Conservation (phyloP, 2,113 vertebrate genomes). For the Aptenodytes forsteri region DNA sequence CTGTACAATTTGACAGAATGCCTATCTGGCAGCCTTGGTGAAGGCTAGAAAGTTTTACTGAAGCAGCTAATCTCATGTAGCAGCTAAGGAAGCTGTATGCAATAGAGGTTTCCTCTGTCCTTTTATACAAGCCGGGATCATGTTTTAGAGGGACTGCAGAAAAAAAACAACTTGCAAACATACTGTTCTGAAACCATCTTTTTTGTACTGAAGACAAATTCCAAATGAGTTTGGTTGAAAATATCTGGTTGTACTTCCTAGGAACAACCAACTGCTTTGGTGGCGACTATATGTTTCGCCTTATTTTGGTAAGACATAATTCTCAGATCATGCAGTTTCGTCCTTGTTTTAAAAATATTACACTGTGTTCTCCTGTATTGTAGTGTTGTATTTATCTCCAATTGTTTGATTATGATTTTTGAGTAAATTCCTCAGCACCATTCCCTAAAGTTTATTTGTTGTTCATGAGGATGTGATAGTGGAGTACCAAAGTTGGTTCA, state of each 20-base stretch:
- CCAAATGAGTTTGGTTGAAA: background rate
- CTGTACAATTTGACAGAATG: background rate
- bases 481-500: background rate
- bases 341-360: background rate
- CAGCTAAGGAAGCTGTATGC: background rate
- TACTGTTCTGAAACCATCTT: background rate
- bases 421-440: background rate
- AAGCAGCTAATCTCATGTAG: background rate
- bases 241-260: background rate
- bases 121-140: background rate
- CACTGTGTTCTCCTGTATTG: background rate
- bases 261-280: background rate
- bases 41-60: background rate
- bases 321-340: background rate
- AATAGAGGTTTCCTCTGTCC: background rate
- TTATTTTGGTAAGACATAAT: background rate
- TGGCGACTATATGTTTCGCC: background rate
- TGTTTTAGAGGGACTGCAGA: background rate
- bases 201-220: background rate
- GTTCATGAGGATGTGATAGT: background rate
- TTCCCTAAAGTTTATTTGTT: background rate
- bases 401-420: background rate
- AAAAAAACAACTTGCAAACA: background rate
- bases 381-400: background rate
- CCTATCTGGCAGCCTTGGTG: background rate